Percentiles rank a stretch among this genome's conserved stretches.
Evolutionary conservation across 2,113 vertebrate genomes (phyloP).

Genomic region (Paedocypris sp.): DNA sequence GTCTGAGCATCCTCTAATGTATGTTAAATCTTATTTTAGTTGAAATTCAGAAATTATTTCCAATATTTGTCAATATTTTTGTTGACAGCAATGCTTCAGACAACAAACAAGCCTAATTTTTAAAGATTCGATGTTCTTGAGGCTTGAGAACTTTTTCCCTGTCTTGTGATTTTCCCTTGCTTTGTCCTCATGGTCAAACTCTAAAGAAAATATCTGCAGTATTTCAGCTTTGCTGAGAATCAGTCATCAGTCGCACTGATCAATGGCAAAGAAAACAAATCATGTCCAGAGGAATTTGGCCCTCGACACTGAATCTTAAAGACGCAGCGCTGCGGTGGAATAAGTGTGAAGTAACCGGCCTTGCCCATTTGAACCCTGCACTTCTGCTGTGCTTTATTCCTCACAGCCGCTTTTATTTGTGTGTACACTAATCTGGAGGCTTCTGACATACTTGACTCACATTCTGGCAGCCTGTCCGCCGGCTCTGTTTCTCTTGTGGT

Average conservation of each 20-base stretch:
- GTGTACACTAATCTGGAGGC: conserved; percentile 53
- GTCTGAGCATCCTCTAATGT: no score
- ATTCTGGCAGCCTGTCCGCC: conserved; percentile 29
- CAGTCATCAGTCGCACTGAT: conserved; percentile 52
- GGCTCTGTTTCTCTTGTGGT: conserved; percentile 49
- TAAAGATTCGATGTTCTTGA: conserved; percentile 10
- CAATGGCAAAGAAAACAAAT: conserved; percentile 63
- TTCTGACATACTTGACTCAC: conserved; percentile 47
- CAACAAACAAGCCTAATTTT: conserved; percentile 17
- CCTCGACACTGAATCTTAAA: conserved; percentile 45
- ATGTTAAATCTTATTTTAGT: no score
- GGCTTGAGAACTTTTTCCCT: conserved; percentile 31
- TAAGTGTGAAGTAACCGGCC: conserved; percentile 29
- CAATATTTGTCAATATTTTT: no score
- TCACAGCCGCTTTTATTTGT: conserved; percentile 40
- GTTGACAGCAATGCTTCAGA: neutral
- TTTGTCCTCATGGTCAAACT: conserved; percentile 49
- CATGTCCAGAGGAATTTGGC: conserved; percentile 49
- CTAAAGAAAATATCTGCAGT: conserved; percentile 54
- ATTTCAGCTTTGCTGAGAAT: conserved; percentile 53
- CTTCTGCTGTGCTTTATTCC: conserved; percentile 39
- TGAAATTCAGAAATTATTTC: no score
- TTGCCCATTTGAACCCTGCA: conserved; percentile 39
- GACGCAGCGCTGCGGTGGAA: conserved; percentile 33
- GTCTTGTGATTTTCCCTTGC: conserved; percentile 32